A percentile compares a stretch with the other conserved stretches of the same genome.
phyloP scores from a whole-genome alignment of 2,888 invertebrate species.

The Eubasilissa splendida region DNA sequence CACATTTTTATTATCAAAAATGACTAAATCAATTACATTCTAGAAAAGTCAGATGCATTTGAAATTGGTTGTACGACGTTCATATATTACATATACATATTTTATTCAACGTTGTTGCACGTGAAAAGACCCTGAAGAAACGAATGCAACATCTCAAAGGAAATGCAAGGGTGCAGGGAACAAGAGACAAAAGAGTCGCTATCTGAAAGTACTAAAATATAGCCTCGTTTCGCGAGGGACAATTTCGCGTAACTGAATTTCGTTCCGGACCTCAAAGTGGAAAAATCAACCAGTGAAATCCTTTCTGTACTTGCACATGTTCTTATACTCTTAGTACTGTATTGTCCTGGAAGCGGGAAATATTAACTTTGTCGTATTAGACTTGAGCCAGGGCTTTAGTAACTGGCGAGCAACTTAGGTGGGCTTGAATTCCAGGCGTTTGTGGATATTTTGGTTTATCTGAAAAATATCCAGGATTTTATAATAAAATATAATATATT shows the following conservation, averaged over 20 bases:
- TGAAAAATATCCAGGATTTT: too few relatives aligned
- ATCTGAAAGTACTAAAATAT: conserved; percentile 5
- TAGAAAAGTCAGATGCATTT: too few relatives aligned
- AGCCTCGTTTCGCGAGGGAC: conserved; percentile 4
- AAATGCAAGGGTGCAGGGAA: not conserved
- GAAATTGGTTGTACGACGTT: too few relatives aligned
- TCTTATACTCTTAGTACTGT: not conserved
- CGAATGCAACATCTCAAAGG: too few relatives aligned
- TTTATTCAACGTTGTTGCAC: too few relatives aligned
- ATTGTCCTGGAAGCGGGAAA: conserved; percentile 27
- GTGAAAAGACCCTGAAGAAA: too few relatives aligned
- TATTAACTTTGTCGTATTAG: conserved; percentile 35
- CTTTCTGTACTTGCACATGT: conserved; percentile 9
- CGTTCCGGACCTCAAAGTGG: conserved; percentile 35
- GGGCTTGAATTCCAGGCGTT: not conserved
- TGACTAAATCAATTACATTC: too few relatives aligned
- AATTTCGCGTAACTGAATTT: conserved; percentile 37
- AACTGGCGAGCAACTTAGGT: not conserved
- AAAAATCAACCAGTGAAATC: conserved; percentile 29
- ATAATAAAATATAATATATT: too few relatives aligned
- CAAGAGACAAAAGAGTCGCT: not conserved
- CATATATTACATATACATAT: too few relatives aligned
- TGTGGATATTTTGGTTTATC: not conserved
- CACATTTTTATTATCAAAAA: too few relatives aligned
- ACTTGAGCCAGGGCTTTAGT: conserved; percentile 17